These are phyloP conservation scores for Dione juno DNA, from an alignment of 2,888 invertebrate species.

Conservation along the genomic window DNA sequence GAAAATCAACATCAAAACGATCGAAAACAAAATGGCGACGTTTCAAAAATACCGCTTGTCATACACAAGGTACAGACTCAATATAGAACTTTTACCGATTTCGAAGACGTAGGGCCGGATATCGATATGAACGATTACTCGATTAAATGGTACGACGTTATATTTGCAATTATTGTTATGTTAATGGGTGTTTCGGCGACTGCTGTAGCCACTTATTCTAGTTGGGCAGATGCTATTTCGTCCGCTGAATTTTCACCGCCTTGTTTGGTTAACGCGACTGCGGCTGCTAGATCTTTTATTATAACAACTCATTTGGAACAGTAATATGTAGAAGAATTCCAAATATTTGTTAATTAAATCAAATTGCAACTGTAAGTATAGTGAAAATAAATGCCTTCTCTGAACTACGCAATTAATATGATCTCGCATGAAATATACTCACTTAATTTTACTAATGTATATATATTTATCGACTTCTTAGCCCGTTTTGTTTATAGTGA, in stretches of 20 bases:
- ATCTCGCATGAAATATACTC: not conserved
- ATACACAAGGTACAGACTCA: slow-evolving; percentile 52
- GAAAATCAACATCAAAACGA: slow-evolving; percentile 18
- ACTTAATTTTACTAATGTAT: not conserved
- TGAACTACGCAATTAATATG: not conserved
- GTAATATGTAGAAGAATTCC: not conserved
- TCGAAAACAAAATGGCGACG: slow-evolving; percentile 45
- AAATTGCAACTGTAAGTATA: not conserved
- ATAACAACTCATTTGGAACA: slow-evolving; percentile 27
- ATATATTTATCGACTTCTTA: no score
- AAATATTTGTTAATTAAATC: not conserved
- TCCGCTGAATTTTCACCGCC: slow-evolving; percentile 88
- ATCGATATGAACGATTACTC: slow-evolving; percentile 55
- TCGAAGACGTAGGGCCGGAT: slow-evolving; percentile 44
- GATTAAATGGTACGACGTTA: slow-evolving; percentile 75
- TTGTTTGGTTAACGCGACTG: slow-evolving; percentile 86
- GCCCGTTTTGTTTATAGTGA: no score
- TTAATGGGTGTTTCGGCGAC: slow-evolving; percentile 86
- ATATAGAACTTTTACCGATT: slow-evolving; percentile 65
- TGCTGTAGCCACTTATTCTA: slow-evolving; percentile 87
- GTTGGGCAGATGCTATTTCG: slow-evolving; percentile 85
- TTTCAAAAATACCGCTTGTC: slow-evolving; percentile 61
- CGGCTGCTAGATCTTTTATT: slow-evolving; percentile 70
- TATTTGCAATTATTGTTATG: slow-evolving; percentile 84
- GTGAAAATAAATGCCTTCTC: slow-evolving; percentile 3